Conservation (phyloP, 2,888 invertebrate genomes). For the Gari tellinella region DNA sequence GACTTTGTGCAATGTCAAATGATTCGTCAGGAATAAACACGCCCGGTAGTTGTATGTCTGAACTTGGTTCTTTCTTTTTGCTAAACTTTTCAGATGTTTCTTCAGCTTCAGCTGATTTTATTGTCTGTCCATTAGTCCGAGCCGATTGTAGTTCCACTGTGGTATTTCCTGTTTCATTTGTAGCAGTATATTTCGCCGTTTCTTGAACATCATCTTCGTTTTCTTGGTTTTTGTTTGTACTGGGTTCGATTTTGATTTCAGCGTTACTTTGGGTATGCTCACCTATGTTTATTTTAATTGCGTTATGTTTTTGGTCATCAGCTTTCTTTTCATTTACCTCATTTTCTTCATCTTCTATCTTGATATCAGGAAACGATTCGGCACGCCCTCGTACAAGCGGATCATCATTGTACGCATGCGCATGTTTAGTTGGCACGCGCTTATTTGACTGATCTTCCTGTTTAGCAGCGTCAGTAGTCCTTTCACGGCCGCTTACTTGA, state of each 20-base stretch:
- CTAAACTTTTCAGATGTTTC: background rate
- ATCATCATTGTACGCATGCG: conserved; percentile 26
- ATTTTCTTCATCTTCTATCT: background rate
- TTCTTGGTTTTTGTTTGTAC: background rate
- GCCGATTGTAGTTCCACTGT: background rate
- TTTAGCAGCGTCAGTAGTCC: conserved; percentile 19
- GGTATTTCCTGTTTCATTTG: background rate
- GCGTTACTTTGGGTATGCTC: background rate
- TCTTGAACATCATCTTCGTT: background rate
- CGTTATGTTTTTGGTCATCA: background rate
- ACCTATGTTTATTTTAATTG: background rate
- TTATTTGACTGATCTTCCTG: conserved; percentile 4
- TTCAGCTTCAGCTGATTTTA: too few relatives aligned
- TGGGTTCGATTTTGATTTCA: conserved; percentile 3
- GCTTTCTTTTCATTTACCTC: conserved; percentile 8
- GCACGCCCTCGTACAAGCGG: conserved; percentile 21
- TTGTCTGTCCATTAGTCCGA: background rate
- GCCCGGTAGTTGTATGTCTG: conserved; percentile 8
- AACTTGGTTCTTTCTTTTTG: background rate
- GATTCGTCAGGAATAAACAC: conserved; percentile 29
- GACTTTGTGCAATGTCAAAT: background rate
- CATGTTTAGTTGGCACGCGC: conserved; percentile 12
- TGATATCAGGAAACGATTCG: conserved; percentile 4
- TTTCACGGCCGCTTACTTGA: background rate
- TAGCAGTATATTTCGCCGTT: background rate